Base-by-base conservation (phyloP, 2,888 invertebrate species). In the Ectobius pallidus region DNA sequence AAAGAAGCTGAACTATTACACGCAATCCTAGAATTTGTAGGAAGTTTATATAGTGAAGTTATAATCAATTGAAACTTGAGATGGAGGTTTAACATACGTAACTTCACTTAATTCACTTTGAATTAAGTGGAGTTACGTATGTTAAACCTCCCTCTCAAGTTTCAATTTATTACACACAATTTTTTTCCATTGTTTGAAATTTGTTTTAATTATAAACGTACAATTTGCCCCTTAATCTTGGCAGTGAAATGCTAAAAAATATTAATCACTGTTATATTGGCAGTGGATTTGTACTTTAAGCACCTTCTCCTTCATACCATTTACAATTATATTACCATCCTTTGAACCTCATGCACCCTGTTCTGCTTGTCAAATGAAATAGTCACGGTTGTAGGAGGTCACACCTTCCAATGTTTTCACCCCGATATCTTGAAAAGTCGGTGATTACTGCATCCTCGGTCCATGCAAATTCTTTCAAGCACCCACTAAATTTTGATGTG, bases 381-480 rank as follows among this genome's bases (percentile, higher is more conserved):
- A 20, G 11, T 22, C 25, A 44, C n/a, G 20, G 25, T 27, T 65
- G 44, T 18, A 65, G 30, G 1, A 74, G 34, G n/a, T 71, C 85
- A 83, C 89, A 89, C 77, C 84, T 84, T 78, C 85, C 86, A 79
- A 89, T 83, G 80, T 89, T 87, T 80, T 85, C 86, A 74, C 89
- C 88, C 77, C 86, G 85, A 78, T 85, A 87, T 42, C 83, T 78
- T 49, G 86, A 86, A 81, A 89, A 89, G 81, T 89, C 87, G 27
- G 80, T 82, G 65, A 85, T 80, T 30, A 80, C 76, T 46, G 80
- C 77, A 65, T 83, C 81, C 42, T 80, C 78, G 73, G 83, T 83
- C 75, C 82, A 82, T 11, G 82, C 81, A 72, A 86, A 81, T 68
- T 82, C 81, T 70, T 82, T 80, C 14, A 86, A 81, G 75, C 86